These are phyloP conservation scores for Loris lydekkerianus DNA, from an alignment of 2,797 vertebrate genomes.

Conservation along the genomic window DNA sequence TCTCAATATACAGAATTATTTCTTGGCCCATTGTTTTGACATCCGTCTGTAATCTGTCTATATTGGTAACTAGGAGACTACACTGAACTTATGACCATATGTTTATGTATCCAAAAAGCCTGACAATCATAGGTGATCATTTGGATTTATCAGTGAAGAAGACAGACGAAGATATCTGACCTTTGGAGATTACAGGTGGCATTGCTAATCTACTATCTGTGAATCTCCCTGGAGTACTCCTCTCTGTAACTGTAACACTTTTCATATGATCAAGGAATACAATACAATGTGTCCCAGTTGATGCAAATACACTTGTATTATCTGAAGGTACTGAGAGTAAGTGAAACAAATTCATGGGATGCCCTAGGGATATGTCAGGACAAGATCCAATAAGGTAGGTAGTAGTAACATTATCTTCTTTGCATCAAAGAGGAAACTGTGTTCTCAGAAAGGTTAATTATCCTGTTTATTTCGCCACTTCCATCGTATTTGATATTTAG, in stretches of 20 bases:
- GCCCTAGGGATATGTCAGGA: not conserved
- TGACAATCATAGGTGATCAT: too few relatives aligned
- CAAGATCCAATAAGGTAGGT: not conserved
- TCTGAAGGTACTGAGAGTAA: not conserved
- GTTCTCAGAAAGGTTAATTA: constrained; percentile 12
- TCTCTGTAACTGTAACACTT: not conserved
- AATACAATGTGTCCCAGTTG: not conserved
- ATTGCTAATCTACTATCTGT: not conserved
- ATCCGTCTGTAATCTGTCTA: not conserved
- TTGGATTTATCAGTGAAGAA: not conserved
- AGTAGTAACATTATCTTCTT: not conserved
- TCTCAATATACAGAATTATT: not conserved
- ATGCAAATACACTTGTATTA: not conserved
- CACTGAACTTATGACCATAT: not conserved
- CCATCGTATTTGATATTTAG: not conserved
- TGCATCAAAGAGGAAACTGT: not conserved
- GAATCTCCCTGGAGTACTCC: not conserved
- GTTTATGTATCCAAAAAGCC: not conserved
- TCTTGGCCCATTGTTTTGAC: not conserved
- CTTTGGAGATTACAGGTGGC: not conserved
- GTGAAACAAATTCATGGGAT: not conserved
- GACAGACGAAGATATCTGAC: not conserved
- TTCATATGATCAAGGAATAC: not conserved
- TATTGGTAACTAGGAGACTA: not conserved
- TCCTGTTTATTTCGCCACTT: not conserved